Evolutionary conservation across 53 echinoderm and acorn worm species (phyloP).

Genomic region (Holothuria scabra): DNA sequence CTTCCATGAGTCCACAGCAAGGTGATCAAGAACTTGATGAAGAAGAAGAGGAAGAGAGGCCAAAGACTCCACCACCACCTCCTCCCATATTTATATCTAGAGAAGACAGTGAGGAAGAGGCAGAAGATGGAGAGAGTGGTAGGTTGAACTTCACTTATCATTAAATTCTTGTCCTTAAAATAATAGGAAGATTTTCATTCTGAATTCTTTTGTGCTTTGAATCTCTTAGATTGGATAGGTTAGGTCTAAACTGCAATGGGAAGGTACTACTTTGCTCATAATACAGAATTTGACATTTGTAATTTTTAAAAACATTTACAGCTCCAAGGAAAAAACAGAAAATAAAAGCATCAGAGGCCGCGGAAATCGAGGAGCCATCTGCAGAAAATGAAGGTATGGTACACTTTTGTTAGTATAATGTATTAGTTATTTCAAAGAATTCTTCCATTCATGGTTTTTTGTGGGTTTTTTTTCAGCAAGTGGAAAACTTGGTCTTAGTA

Average conservation of each 20-base stretch:
- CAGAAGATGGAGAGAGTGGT: constrained; percentile 31
- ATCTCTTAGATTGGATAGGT: too few species aligned
- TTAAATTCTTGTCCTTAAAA: neutral
- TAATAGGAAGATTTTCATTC: neutral
- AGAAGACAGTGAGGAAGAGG: constrained; percentile 57
- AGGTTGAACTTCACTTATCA: too few species aligned
- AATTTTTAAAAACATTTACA: neutral
- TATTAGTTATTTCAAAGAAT: too few species aligned
- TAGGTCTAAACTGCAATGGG: too few species aligned
- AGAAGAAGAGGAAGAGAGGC: constrained; percentile 39
- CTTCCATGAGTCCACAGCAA: constrained; percentile 36
- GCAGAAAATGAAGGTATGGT: constrained; percentile 13
- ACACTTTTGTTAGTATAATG: too few species aligned
- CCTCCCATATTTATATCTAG: constrained; percentile 82
- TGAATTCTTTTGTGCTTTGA: neutral
- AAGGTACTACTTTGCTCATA: too few species aligned
- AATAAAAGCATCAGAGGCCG: constrained; percentile 14
- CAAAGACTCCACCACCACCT: constrained; percentile 56
- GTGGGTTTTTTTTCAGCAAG: too few species aligned
- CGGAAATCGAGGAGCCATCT: constrained; percentile 17
- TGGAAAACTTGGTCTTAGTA: too few species aligned
- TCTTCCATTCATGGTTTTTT: too few species aligned
- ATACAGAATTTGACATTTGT: too few species aligned
- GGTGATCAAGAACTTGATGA: constrained; percentile 46
- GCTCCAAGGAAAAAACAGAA: constrained; percentile 36